These are phyloP conservation scores for Phasia obesa DNA, from an alignment of 2,888 invertebrate genomes.

Conservation along the genomic window DNA sequence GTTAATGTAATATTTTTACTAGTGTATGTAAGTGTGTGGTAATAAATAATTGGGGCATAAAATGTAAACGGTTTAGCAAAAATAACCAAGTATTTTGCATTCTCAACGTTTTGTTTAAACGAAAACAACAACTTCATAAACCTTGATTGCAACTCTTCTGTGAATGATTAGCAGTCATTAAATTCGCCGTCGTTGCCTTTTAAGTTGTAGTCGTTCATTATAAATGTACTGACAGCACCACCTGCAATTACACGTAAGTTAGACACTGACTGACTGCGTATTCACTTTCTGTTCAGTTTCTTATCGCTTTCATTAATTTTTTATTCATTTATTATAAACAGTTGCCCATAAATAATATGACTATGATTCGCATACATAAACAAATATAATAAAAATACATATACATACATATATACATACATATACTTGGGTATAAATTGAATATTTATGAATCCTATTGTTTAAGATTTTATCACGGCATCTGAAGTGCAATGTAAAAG, in stretches of 20 bases:
- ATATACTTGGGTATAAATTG: neutral
- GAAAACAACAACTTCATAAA: slow-evolving; percentile 5
- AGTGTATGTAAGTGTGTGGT: neutral
- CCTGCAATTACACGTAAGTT: slow-evolving; percentile 63
- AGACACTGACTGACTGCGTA: slow-evolving; percentile 42
- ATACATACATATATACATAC: neutral
- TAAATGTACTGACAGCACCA: slow-evolving; percentile 3
- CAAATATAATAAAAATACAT: neutral
- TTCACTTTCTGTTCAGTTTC: slow-evolving; percentile 64
- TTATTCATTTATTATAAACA: slow-evolving; percentile 18
- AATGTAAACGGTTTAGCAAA: slow-evolving; percentile 31
- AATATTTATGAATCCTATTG: slow-evolving; percentile 46
- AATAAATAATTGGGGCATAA: slow-evolving; percentile 50
- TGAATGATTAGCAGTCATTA: slow-evolving; percentile 24
- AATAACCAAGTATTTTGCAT: neutral
- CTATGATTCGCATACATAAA: slow-evolving; percentile 11
- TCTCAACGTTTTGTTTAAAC: neutral
- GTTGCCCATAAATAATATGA: slow-evolving; percentile 28
- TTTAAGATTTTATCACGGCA: slow-evolving; percentile 60
- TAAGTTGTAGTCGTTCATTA: slow-evolving; percentile 24
- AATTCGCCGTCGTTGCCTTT: slow-evolving; percentile 23
- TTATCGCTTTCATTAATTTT: slow-evolving; percentile 66
- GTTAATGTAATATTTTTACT: neutral
- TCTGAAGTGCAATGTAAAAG: slow-evolving; percentile 51
- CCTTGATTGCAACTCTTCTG: slow-evolving; percentile 34